phyloP scores from a whole-genome alignment of 2,888 invertebrate genomes.

The Diogma glabrata region DNA sequence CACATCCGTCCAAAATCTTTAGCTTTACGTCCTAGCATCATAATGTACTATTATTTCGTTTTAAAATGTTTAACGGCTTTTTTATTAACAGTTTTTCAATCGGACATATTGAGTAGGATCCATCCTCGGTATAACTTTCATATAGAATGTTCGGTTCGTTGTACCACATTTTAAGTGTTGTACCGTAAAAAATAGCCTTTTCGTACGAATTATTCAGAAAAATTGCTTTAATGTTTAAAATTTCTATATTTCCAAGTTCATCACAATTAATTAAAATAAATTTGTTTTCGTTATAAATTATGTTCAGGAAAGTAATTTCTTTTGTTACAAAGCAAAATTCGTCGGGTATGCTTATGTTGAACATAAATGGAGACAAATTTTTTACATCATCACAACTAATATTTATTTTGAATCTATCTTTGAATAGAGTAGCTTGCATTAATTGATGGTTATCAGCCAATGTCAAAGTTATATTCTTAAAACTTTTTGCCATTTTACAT shows the following conservation, averaged over 20 bases:
- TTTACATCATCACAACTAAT: slow-evolving; percentile 3
- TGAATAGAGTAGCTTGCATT: slow-evolving; percentile 4
- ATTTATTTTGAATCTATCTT: not conserved
- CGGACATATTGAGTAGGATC: not conserved
- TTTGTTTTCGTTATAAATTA: not conserved
- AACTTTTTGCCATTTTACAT: not conserved
- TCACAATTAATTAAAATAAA: not conserved
- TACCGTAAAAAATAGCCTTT: slow-evolving; percentile 8
- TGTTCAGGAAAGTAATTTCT: not conserved
- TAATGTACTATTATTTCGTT: not conserved
- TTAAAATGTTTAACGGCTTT: slow-evolving; percentile 1
- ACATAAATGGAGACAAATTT: not conserved
- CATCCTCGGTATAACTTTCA: slow-evolving; percentile 1
- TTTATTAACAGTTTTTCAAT: not conserved
- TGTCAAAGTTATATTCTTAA: not conserved
- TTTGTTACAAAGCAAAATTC: slow-evolving; percentile 7
- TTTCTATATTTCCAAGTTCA: not conserved
- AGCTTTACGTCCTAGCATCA: too few species aligned
- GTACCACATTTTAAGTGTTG: slow-evolving; percentile 7
- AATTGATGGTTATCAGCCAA: slow-evolving; percentile 2
- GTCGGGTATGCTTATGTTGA: slow-evolving; percentile 6
- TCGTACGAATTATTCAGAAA: not conserved
- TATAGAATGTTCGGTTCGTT: slow-evolving; percentile 3
- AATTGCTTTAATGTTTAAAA: not conserved
- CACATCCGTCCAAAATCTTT: too few species aligned